phyloP scores from a whole-genome alignment of 2,797 vertebrate genomes.

The Spinus olivaceus region DNA sequence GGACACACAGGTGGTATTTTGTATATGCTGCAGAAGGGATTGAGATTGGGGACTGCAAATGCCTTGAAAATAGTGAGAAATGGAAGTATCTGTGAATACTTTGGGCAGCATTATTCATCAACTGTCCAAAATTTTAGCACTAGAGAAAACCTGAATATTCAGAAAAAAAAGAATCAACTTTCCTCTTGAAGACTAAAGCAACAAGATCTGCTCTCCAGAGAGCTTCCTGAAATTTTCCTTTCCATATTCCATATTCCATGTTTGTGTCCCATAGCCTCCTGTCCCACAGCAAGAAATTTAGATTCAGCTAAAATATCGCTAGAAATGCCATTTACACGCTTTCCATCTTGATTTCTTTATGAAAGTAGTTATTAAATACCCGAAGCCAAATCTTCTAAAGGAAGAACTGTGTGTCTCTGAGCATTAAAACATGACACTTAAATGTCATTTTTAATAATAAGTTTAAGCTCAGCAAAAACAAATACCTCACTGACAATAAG shows the following conservation, averaged over 20 bases:
- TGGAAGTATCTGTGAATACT: not conserved
- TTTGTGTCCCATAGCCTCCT: not conserved
- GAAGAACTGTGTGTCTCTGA: not conserved
- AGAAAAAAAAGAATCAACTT: not conserved
- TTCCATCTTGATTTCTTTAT: not conserved
- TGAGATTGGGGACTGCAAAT: not conserved
- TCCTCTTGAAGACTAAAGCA: not conserved
- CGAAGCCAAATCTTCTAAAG: not conserved
- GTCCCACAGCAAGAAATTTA: not conserved
- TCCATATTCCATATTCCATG: not conserved
- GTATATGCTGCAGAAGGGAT: not conserved
- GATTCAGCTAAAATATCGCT: not conserved
- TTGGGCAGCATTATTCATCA: not conserved
- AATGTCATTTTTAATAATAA: not conserved
- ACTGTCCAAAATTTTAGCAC: not conserved
- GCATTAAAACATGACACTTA: not conserved
- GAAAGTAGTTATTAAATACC: not conserved
- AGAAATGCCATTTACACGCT: not conserved
- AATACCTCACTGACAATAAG: conserved; percentile 52
- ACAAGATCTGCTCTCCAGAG: not conserved
- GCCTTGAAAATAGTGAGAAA: not conserved
- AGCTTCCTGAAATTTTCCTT: not conserved
- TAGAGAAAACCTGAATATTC: not conserved
- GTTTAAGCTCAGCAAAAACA: conserved; percentile 13
- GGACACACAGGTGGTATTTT: not conserved